Conservation (phyloP, 92 coral and sea anemone genomes). For the Bergia sp. region DNA sequence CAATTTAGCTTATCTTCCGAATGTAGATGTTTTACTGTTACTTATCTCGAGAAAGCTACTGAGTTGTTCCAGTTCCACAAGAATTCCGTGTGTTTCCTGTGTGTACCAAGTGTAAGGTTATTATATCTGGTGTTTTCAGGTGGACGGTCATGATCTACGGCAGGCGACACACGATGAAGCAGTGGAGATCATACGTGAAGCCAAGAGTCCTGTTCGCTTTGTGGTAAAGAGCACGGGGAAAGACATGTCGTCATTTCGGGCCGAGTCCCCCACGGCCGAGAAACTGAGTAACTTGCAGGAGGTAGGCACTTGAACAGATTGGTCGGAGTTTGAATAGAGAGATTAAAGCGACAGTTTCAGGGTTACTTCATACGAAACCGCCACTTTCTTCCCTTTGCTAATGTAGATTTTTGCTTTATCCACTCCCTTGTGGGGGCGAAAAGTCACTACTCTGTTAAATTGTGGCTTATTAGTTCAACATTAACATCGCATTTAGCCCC, state of each 20-base stretch:
- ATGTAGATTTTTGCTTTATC: too few species aligned
- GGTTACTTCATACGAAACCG: too few species aligned
- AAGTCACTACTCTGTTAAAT: too few species aligned
- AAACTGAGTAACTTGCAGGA: slow-evolving; percentile 44
- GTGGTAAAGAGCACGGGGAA: slow-evolving; percentile 81
- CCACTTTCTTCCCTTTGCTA: too few species aligned
- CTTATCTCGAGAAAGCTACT: too few species aligned
- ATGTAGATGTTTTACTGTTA: too few species aligned
- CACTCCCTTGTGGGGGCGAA: too few species aligned
- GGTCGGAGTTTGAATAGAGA: neutral
- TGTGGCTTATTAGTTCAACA: too few species aligned
- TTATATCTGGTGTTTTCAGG: slow-evolving; percentile 49
- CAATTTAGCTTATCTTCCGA: too few species aligned
- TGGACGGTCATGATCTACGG: slow-evolving; percentile 91
- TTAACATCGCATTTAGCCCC: too few species aligned
- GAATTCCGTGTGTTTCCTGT: neutral
- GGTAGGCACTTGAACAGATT: slow-evolving; percentile 29
- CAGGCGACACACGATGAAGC: slow-evolving; percentile 95
- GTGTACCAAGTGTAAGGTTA: neutral
- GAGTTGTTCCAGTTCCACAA: too few species aligned
- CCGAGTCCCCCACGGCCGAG: slow-evolving; percentile 41
- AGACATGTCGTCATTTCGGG: slow-evolving; percentile 48
- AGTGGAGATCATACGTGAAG: slow-evolving; percentile 87
- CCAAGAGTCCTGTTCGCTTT: slow-evolving; percentile 92
- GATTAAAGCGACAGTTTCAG: too few species aligned